These are phyloP conservation scores for Lasiurus borealis DNA, from an alignment of 2,113 vertebrate species.

Conservation along the genomic window DNA sequence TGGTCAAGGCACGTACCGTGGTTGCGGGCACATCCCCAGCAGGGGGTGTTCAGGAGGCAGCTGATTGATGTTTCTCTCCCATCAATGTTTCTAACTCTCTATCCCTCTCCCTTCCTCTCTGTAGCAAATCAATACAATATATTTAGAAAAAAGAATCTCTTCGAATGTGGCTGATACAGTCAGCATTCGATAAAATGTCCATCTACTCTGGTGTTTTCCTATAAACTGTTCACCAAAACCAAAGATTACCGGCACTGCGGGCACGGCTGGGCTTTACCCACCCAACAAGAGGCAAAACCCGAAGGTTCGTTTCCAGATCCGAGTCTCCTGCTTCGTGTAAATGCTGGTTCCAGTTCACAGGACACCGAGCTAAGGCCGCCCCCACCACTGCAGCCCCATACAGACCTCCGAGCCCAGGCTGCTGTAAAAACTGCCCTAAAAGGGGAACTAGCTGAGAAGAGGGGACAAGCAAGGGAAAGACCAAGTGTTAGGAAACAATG, in stretches of 20 bases:
- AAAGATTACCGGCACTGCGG: background rate
- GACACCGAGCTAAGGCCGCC: background rate
- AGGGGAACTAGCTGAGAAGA: background rate
- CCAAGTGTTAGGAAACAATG: background rate
- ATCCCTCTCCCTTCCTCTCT: too few relatives aligned
- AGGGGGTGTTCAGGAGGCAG: too few relatives aligned
- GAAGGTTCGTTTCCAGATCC: background rate
- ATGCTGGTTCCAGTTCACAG: background rate
- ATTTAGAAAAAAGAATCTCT: background rate
- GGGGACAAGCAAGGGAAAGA: background rate
- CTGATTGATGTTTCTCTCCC: too few relatives aligned
- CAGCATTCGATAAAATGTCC: background rate
- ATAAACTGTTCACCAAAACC: background rate
- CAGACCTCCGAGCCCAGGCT: background rate
- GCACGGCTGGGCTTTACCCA: background rate
- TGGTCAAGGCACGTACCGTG: too few relatives aligned
- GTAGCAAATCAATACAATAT: too few relatives aligned
- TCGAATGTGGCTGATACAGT: background rate
- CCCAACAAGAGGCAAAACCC: background rate
- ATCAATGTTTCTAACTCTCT: too few relatives aligned
- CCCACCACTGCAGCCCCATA: background rate
- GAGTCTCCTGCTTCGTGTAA: background rate
- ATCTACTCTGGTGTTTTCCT: background rate
- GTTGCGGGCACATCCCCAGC: too few relatives aligned
- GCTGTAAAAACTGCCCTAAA: background rate